A percentile compares a stretch with the other conserved stretches of the same genome.
These are phyloP conservation scores for Melanocharis versteri DNA, from an alignment of 2,113 vertebrate species.

Conservation along the genomic window DNA sequence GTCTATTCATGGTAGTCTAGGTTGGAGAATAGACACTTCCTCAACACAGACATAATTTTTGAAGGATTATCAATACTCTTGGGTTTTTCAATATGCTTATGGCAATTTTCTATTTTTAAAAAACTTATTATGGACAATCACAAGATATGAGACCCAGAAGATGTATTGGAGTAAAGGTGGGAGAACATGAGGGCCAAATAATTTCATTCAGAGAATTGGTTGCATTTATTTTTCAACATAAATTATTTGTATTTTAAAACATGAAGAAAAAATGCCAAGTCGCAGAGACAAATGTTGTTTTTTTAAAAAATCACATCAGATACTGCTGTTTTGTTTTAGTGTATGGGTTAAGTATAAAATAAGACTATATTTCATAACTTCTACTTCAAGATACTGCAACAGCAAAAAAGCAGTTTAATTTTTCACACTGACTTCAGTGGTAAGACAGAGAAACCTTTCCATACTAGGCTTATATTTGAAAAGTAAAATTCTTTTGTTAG, in stretches of 20 bases:
- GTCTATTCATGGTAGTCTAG: too few species aligned
- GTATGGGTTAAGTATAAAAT: neutral
- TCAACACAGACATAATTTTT: neutral
- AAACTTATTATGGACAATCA: neutral
- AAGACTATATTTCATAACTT: neutral
- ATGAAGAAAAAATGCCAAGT: neutral
- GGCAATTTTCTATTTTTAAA: neutral
- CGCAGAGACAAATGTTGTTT: neutral
- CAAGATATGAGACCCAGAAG: neutral
- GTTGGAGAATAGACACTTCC: neutral
- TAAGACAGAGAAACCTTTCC: neutral
- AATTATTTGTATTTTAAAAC: neutral
- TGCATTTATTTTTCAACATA: neutral
- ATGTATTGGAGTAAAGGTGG: neutral
- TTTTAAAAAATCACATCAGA: rapidly evolving
- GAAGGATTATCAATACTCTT: neutral
- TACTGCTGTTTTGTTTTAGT: neutral
- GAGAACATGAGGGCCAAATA: neutral
- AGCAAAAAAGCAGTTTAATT: rapidly evolving
- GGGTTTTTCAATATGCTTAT: neutral
- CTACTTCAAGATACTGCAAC: neutral
- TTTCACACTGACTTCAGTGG: neutral
- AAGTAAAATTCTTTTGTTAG: neutral
- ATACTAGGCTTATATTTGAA: neutral
- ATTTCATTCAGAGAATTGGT: neutral